Evolutionary conservation across 2,888 invertebrate genomes (phyloP).

Genomic region (Muschampia staudingeri): DNA sequence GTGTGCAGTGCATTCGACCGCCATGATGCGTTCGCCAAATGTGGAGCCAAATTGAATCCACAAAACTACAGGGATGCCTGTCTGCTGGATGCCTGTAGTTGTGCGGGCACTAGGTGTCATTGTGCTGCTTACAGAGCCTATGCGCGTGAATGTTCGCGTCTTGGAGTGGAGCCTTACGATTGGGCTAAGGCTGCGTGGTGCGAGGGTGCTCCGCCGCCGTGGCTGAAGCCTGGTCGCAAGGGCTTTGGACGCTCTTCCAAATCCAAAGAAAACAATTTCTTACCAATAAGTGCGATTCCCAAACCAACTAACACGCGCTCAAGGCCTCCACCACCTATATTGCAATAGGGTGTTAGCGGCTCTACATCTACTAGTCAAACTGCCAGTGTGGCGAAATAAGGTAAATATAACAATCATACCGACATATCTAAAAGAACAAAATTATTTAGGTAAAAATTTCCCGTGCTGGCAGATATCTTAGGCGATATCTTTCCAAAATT

Average conservation of each 20-base stretch:
- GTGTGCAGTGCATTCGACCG: constrained; percentile 90
- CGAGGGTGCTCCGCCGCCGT: constrained; percentile 84
- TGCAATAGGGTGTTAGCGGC: constrained; percentile 78
- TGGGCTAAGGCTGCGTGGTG: constrained; percentile 95
- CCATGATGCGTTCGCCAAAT: constrained; percentile 93
- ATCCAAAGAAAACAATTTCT: constrained; percentile 71
- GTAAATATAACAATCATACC: constrained; percentile 71
- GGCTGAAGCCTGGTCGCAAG: constrained; percentile 80
- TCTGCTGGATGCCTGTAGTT: constrained; percentile 97
- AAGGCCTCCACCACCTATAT: constrained; percentile 87
- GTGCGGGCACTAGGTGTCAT: constrained; percentile 95
- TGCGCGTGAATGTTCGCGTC: constrained; percentile 96
- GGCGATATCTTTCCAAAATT: too few relatives aligned
- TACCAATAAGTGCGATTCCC: constrained; percentile 78
- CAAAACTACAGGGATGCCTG: constrained; percentile 97
- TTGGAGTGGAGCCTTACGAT: constrained; percentile 93
- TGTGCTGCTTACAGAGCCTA: constrained; percentile 98
- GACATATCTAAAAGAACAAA: background rate
- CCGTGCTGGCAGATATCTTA: too few relatives aligned
- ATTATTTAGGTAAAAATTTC: too few relatives aligned
- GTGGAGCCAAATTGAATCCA: constrained; percentile 95
- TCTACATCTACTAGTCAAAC: constrained; percentile 87
- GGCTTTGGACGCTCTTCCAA: constrained; percentile 67
- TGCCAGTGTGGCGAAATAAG: constrained; percentile 85
- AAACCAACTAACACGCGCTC: constrained; percentile 81